These are phyloP conservation scores for Samia ricini DNA, from an alignment of 1,140 invertebrate genomes.

Conservation along the genomic window DNA sequence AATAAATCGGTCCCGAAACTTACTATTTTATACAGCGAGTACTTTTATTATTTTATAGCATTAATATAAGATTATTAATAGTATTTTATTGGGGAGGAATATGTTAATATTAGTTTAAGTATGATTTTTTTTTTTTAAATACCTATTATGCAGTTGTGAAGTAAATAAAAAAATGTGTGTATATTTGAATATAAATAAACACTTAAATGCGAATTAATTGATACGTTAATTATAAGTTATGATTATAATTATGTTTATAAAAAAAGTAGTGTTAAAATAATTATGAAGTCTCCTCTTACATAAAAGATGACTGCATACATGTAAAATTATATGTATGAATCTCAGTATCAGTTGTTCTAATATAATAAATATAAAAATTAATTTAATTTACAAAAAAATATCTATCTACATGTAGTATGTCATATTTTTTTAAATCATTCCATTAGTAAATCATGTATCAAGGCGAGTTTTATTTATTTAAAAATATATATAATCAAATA, in stretches of 20 bases:
- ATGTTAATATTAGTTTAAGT: constrained; percentile 25
- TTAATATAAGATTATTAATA: constrained; percentile 31
- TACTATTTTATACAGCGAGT: constrained; percentile 33
- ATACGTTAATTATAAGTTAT: constrained; percentile 8
- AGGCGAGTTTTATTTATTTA: background rate
- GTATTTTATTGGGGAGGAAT: constrained; percentile 31
- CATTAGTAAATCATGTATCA: constrained; percentile 22
- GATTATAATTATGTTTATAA: background rate
- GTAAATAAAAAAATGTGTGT: constrained; percentile 16
- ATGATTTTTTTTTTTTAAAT: constrained; percentile 16
- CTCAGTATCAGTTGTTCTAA: constrained; percentile 32
- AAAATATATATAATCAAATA: background rate
- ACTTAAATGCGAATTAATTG: constrained; percentile 14
- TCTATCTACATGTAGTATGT: constrained; percentile 20
- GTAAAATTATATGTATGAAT: constrained; percentile 49
- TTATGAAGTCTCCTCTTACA: background rate
- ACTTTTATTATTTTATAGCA: constrained; percentile 38
- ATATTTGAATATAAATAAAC: constrained; percentile 16
- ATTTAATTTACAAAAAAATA: no score
- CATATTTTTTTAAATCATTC: constrained; percentile 53
- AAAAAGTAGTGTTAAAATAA: constrained; percentile 4
- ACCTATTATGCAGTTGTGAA: constrained; percentile 14
- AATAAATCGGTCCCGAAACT: constrained; percentile 21
- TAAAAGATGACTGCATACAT: constrained; percentile 8
- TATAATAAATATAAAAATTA: constrained; percentile 16